Conservation (phyloP, 2,113 vertebrate genomes). For the Oreochromis niloticus region DNA sequence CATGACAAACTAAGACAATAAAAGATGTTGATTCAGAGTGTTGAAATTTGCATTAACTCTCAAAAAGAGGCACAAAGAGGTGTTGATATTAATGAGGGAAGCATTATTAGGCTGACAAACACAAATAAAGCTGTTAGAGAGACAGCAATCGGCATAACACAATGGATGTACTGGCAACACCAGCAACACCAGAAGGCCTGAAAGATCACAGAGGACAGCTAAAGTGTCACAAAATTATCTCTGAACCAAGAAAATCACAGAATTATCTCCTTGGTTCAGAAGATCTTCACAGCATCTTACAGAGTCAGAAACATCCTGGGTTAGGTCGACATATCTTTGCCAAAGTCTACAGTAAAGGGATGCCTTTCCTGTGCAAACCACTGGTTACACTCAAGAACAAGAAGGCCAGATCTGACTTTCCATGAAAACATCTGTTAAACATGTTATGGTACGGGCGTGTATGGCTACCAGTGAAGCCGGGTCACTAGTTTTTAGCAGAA, state of each 20-base stretch:
- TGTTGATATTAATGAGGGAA: not conserved
- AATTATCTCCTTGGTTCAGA: not conserved
- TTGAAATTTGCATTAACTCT: not conserved
- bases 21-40: not conserved
- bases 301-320: not conserved
- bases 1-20: not conserved
- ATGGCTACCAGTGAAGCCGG: not conserved
- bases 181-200: not conserved
- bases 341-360: not conserved
- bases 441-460: not conserved
- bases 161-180: not conserved
- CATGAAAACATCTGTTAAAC: not conserved
- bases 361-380: not conserved
- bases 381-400: not conserved
- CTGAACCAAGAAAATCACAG: not conserved
- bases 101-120: fast-evolving
- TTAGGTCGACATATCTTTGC: fast-evolving
- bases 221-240: not conserved
- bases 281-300: not conserved
- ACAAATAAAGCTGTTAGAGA: not conserved
- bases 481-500: not conserved
- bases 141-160: not conserved
- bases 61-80: not conserved
- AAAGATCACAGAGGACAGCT: not conserved
- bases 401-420: not conserved